These are phyloP conservation scores for Podarcis lilfordi DNA, from an alignment of 2,797 vertebrate genomes.

Conservation along the genomic window DNA sequence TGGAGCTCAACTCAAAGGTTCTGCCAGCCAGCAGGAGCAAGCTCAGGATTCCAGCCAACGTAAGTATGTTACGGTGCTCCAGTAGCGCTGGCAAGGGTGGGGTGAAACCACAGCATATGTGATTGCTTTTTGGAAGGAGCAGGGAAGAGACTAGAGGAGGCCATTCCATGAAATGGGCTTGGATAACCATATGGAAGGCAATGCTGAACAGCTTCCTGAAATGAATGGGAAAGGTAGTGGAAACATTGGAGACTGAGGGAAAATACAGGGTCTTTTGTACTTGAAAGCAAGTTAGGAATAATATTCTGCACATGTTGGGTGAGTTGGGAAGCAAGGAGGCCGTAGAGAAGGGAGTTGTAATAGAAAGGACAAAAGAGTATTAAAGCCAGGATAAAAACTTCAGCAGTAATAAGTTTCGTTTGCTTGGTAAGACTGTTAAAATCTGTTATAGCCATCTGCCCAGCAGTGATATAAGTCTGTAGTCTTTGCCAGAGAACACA, in stretches of 20 bases:
- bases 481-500: slow-evolving; percentile 67
- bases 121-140: slow-evolving; percentile 43
- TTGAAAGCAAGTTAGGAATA: slow-evolving; percentile 55
- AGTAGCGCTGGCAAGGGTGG: not conserved
- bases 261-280: slow-evolving; percentile 52
- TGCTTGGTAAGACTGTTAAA: slow-evolving; percentile 63
- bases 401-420: slow-evolving; percentile 68
- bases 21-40: not conserved
- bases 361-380: slow-evolving; percentile 62
- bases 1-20: not conserved
- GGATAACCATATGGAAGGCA: slow-evolving; percentile 43
- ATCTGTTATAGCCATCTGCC: slow-evolving; percentile 70
- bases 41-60: not conserved
- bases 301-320: slow-evolving; percentile 51
- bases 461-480: slow-evolving; percentile 65
- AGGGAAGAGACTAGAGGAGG: not conserved
- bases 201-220: slow-evolving; percentile 61
- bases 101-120: not conserved
- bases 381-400: slow-evolving; percentile 68
- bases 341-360: slow-evolving; percentile 59
- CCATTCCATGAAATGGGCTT: slow-evolving; percentile 20
- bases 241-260: slow-evolving; percentile 59
- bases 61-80: not conserved
- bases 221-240: slow-evolving; percentile 38
- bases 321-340: slow-evolving; percentile 58